Conservation (phyloP, 2,888 invertebrate genomes). For the Mycalesis mineus region DNA sequence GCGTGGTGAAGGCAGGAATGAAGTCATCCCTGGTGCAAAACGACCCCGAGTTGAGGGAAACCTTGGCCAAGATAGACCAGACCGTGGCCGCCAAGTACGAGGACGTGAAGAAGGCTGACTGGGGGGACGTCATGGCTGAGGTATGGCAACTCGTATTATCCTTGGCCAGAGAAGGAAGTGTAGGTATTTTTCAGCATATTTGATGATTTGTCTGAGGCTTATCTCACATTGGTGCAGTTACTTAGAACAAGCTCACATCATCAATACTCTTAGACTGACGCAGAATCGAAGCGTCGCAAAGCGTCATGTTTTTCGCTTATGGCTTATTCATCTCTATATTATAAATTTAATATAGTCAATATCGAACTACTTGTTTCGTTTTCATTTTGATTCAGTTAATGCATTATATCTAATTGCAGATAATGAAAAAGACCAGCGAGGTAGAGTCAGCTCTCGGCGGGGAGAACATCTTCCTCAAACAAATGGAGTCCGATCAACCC, state of each 20-base stretch:
- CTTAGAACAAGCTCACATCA: no score
- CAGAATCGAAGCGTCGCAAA: no score
- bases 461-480: slow-evolving; percentile 86
- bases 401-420: slow-evolving; percentile 36
- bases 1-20: slow-evolving; percentile 95
- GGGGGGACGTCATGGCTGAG: slow-evolving; percentile 82
- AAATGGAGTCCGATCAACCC: slow-evolving; percentile 94
- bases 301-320: no score
- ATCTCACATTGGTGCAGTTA: no score
- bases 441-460: slow-evolving; percentile 72
- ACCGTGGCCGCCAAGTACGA: slow-evolving; percentile 84
- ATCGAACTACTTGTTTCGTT: no score
- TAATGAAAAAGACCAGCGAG: slow-evolving; percentile 56
- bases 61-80: slow-evolving; percentile 77
- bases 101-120: slow-evolving; percentile 82
- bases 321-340: no score
- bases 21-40: slow-evolving; percentile 77
- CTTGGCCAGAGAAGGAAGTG: no score
- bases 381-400: no score
- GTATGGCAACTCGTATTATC: slow-evolving; percentile 22
- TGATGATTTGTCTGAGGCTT: no score
- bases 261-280: no score
- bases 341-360: no score
- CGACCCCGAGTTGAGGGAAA: slow-evolving; percentile 91
- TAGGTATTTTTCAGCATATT: no score